These are phyloP conservation scores for Gambusia affinis DNA, from an alignment of 2,113 vertebrate species.

Conservation along the genomic window DNA sequence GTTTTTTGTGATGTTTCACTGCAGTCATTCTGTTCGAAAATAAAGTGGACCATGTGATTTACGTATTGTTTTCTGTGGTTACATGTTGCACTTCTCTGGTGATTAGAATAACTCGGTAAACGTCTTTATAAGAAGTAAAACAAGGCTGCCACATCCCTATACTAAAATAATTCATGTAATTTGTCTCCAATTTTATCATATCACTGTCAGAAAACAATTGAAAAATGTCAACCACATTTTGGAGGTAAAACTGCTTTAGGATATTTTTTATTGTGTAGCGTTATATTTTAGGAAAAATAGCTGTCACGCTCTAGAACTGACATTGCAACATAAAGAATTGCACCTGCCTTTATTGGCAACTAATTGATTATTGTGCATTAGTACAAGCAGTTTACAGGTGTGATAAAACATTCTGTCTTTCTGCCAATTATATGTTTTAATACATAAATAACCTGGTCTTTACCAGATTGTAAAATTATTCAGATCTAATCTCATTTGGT, in stretches of 20 bases:
- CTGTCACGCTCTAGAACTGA: too few species aligned
- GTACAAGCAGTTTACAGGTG: not conserved
- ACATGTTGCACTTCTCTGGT: not conserved
- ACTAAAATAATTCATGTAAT: not conserved
- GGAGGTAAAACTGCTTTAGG: not conserved
- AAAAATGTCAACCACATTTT: not conserved
- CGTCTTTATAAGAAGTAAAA: not conserved
- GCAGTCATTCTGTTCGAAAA: slow-evolving; percentile 49
- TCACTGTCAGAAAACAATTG: too few species aligned
- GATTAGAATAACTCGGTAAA: not conserved
- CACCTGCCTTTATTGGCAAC: not conserved
- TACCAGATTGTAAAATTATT: too few species aligned
- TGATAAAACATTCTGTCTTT: too few species aligned
- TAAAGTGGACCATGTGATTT: slow-evolving; percentile 62
- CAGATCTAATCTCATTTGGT: too few species aligned
- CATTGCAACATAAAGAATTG: not conserved
- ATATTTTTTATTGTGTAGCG: not conserved
- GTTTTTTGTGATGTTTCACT: slow-evolving; percentile 14
- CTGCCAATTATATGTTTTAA: too few species aligned
- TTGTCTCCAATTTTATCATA: not conserved
- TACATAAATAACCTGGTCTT: too few species aligned
- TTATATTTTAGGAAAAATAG: too few species aligned
- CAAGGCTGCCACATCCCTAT: not conserved
- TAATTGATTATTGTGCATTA: not conserved
- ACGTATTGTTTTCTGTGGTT: not conserved